Evolutionary conservation across 2,113 vertebrate species (phyloP).

Genomic region (Notarius quadriscutis): DNA sequence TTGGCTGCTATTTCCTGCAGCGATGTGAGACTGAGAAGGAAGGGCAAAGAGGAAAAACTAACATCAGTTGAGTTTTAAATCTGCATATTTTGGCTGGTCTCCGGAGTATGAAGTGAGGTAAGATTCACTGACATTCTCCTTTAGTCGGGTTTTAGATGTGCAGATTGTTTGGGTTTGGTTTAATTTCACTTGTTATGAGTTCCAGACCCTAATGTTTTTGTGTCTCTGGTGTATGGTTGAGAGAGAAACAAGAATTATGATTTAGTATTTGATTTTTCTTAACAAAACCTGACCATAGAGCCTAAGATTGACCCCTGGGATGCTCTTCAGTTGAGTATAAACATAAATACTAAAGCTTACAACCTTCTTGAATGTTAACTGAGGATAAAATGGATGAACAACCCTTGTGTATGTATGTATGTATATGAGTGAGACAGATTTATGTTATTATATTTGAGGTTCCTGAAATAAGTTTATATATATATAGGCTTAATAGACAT

Average conservation of each 20-base stretch:
- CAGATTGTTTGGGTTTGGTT: neutral
- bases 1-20: conserved; percentile 51
- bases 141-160: neutral
- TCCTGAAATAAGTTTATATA: neutral
- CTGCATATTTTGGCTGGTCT: neutral
- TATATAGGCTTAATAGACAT: neutral
- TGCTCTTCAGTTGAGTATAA: neutral
- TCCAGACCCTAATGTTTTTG: neutral
- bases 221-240: neutral
- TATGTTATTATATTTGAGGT: no score
- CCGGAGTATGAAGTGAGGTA: conserved; percentile 53
- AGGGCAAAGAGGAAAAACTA: conserved; percentile 1
- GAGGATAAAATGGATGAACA: neutral
- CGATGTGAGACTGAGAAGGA: conserved; percentile 25
- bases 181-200: neutral
- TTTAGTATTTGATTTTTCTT: neutral
- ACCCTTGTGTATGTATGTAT: neutral
- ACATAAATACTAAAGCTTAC: neutral
- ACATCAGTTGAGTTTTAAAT: neutral
- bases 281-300: neutral
- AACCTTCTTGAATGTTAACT: neutral
- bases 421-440: no score
- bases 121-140: neutral
- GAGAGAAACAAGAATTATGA: neutral
- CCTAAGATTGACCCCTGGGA: neutral